Percentiles rank a stretch among this genome's conserved stretches.
These are phyloP conservation scores for Nesidiocoris tenuis DNA, from an alignment of 2,888 invertebrate species.

Conservation along the genomic window DNA sequence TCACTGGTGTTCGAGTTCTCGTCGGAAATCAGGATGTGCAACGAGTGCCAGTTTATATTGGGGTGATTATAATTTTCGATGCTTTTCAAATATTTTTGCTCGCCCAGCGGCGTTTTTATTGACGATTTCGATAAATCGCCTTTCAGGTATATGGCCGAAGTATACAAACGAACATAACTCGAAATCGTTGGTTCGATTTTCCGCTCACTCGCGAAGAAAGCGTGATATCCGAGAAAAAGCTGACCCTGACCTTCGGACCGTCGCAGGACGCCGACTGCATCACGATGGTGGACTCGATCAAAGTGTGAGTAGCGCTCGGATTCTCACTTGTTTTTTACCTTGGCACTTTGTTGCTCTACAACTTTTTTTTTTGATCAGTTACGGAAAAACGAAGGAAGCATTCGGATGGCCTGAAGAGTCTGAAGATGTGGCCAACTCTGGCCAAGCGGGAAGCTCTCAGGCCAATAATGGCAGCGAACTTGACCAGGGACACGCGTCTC, in stretches of 20 bases:
- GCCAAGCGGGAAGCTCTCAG: conserved; percentile 51
- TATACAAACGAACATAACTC: conserved; percentile 68
- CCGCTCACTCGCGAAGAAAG: conserved; percentile 93
- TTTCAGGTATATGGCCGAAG: conserved; percentile 66
- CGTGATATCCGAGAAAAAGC: conserved; percentile 84
- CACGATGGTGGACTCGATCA: conserved; percentile 90
- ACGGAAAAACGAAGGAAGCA: conserved; percentile 91
- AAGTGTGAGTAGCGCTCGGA: conserved; percentile 64
- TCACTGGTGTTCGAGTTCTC: conserved; percentile 82
- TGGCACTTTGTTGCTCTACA: too few species aligned
- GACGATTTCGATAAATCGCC: too few species aligned
- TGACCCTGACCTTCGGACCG: conserved; percentile 79
- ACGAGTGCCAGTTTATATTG: conserved; percentile 73
- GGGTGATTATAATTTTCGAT: too few species aligned
- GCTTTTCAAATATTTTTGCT: neutral
- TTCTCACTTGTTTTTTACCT: too few species aligned
- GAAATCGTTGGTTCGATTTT: conserved; percentile 92
- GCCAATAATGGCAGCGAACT: conserved; percentile 37
- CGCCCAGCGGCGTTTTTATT: neutral
- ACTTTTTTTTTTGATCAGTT: conserved; percentile 60
- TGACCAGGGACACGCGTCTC: conserved; percentile 25
- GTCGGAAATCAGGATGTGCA: conserved; percentile 81
- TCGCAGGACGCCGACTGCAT: conserved; percentile 85
- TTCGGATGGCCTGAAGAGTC: conserved; percentile 97
- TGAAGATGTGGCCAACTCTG: conserved; percentile 66